Conservation (phyloP, 2,113 vertebrate genomes). For the Calidris pygmaea region DNA sequence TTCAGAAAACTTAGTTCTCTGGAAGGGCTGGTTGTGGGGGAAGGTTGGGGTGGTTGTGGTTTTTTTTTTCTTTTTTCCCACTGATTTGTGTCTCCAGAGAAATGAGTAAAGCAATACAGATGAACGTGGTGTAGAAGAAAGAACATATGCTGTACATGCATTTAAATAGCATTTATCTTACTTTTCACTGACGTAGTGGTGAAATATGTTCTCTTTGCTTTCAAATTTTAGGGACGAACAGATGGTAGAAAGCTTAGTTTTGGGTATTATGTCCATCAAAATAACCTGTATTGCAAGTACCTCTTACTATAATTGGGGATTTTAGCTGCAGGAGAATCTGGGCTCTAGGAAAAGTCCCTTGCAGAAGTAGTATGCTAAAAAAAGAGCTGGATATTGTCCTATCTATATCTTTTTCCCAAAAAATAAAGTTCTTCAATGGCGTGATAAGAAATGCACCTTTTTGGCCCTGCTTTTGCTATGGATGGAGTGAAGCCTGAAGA, state of each 20-base stretch:
- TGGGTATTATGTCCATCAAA: conserved; percentile 76
- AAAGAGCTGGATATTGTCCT: background rate
- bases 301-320: conserved; percentile 67
- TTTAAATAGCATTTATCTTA: conserved; percentile 76
- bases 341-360: conserved; percentile 34
- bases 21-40: background rate
- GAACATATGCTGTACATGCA: conserved; percentile 72
- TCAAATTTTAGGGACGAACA: conserved; percentile 72
- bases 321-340: conserved; percentile 49
- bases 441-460: background rate
- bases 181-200: conserved; percentile 68
- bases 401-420: background rate
- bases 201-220: conserved; percentile 76
- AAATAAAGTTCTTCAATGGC: background rate
- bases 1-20: background rate
- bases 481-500: background rate
- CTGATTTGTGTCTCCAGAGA: conserved; percentile 25
- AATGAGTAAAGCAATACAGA: conserved; percentile 45
- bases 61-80: background rate
- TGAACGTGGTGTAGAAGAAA: conserved; percentile 37
- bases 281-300: conserved; percentile 65
- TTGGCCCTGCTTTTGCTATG: background rate
- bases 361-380: background rate
- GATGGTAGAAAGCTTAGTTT: conserved; percentile 77
- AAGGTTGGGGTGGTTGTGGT: background rate